These are phyloP conservation scores for Henricia sp. DNA, from an alignment of 53 echinoderm and acorn worm species.

Conservation along the genomic window DNA sequence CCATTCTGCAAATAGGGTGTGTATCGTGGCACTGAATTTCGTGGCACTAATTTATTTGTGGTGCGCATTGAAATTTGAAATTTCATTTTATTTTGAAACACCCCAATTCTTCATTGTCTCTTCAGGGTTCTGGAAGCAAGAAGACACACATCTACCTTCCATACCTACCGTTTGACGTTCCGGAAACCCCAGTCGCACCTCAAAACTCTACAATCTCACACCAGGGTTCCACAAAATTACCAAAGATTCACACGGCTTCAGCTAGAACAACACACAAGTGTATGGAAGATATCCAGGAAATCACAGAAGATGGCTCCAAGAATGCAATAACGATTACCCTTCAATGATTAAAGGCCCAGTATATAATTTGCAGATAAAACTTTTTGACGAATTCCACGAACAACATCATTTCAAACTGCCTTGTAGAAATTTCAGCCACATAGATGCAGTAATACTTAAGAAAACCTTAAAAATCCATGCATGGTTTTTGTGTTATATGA, in stretches of 20 bases:
- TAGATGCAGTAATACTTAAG: no score
- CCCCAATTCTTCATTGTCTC: no score
- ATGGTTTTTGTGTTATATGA: no score
- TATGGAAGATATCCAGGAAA: slow-evolving; percentile 26
- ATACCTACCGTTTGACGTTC: slow-evolving; percentile 18
- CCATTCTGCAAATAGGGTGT: not conserved
- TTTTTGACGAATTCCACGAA: no score
- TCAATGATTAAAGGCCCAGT: no score
- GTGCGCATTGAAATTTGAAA: not conserved
- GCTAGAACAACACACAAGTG: not conserved
- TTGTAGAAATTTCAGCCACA: no score
- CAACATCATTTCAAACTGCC: no score
- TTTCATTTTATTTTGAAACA: no score
- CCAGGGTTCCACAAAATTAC: not conserved
- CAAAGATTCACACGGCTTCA: slow-evolving; percentile 20
- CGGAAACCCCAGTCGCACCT: slow-evolving; percentile 33
- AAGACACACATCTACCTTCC: slow-evolving; percentile 44
- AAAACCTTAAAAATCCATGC: no score
- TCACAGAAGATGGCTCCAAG: not conserved
- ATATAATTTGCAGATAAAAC: no score
- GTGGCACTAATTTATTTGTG: not conserved
- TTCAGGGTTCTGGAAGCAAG: not conserved
- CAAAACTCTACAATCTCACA: slow-evolving; percentile 45
- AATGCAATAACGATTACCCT: slow-evolving; percentile 26
- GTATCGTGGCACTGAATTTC: not conserved